Percentiles rank a stretch among this genome's conserved stretches.
These are phyloP conservation scores for Pteruthius melanotis DNA, from an alignment of 2,113 vertebrate genomes.

Conservation along the genomic window DNA sequence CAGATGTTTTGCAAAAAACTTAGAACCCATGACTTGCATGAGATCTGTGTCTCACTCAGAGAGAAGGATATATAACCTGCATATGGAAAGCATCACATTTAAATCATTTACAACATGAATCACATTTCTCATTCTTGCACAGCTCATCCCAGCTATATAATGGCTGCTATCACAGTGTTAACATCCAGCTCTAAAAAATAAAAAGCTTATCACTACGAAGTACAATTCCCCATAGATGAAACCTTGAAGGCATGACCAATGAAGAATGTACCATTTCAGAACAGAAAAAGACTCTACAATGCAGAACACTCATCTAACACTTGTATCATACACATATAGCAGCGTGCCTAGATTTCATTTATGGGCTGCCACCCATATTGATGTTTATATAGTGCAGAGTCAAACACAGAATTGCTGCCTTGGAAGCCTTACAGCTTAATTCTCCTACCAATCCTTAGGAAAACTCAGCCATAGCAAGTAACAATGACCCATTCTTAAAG, in stretches of 20 bases:
- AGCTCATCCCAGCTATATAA: neutral
- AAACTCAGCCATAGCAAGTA: neutral
- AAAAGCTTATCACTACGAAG: neutral
- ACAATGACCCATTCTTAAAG: neutral
- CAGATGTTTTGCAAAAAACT: conserved; percentile 44
- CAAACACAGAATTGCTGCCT: conserved; percentile 18
- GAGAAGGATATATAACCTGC: neutral
- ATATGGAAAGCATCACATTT: conserved; percentile 25
- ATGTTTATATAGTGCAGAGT: neutral
- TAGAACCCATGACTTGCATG: conserved; percentile 19
- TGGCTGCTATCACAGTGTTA: neutral
- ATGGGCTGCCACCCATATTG: conserved; percentile 22
- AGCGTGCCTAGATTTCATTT: neutral
- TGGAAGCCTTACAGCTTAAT: conserved; percentile 20
- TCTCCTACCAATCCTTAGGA: neutral
- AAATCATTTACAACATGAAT: neutral
- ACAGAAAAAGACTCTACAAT: neutral
- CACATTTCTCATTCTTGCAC: neutral
- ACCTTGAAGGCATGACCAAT: neutral
- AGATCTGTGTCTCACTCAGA: neutral
- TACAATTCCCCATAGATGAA: neutral
- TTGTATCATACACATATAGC: neutral
- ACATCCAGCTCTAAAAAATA: neutral
- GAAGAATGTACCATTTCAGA: neutral
- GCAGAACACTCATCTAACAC: neutral